Conservation (phyloP, 2,888 invertebrate genomes). For the Stenoptilia bipunctidactyla region DNA sequence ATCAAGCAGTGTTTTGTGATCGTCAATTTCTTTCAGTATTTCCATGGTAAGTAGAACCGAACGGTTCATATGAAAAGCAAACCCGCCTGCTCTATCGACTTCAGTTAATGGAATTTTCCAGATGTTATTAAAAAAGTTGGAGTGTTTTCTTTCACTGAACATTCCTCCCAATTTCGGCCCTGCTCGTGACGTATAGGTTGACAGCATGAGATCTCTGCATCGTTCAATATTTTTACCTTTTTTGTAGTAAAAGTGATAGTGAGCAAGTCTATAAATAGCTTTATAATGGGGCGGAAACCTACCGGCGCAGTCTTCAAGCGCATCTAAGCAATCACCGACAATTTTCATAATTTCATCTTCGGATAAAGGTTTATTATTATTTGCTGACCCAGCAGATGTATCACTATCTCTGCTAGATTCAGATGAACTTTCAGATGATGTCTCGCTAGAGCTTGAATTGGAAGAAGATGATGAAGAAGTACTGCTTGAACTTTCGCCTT, state of each 20-base stretch:
- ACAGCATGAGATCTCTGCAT: conserved; percentile 79
- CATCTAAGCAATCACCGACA: conserved; percentile 78
- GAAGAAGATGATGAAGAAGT: conserved; percentile 50
- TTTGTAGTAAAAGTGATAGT: conserved; percentile 83
- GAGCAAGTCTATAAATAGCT: conserved; percentile 88
- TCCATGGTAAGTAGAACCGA: conserved; percentile 86
- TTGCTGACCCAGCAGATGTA: conserved; percentile 45
- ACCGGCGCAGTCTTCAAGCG: conserved; percentile 86
- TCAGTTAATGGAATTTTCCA: conserved; percentile 93
- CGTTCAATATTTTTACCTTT: conserved; percentile 76
- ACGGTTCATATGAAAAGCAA: conserved; percentile 91
- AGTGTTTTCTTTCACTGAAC: conserved; percentile 86
- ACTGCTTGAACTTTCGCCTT: conserved; percentile 46
- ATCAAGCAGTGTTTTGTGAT: conserved; percentile 84
- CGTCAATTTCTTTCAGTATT: conserved; percentile 82
- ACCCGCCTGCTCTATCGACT: conserved; percentile 92
- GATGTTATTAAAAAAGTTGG: conserved; percentile 93
- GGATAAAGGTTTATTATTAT: conserved; percentile 43
- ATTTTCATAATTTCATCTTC: conserved; percentile 72
- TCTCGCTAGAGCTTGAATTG: conserved; percentile 70
- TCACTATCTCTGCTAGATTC: conserved; percentile 69
- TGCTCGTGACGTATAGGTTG: conserved; percentile 75
- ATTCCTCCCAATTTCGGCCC: conserved; percentile 82
- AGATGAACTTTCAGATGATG: conserved; percentile 62
- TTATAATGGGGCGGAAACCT: conserved; percentile 94